Conservation (phyloP, 2,888 invertebrate species). For the Sarcophaga rosellei region DNA sequence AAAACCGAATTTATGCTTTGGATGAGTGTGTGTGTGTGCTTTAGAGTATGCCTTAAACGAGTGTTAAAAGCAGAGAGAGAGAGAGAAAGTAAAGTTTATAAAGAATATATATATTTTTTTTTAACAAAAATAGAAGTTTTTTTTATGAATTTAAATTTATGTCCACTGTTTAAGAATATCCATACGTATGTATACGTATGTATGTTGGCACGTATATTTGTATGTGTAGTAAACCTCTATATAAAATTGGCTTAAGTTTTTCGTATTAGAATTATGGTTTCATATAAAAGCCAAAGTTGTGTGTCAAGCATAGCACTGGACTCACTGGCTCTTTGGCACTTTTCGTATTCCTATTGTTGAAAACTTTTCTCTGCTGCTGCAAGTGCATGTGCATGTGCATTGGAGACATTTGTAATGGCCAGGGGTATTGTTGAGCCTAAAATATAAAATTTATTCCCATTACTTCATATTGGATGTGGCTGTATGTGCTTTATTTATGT, state of each 20-base stretch:
- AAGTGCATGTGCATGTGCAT: conserved; percentile 6
- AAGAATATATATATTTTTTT: conserved; percentile 25
- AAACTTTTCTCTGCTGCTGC: too few relatives aligned
- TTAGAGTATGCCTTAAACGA: too few relatives aligned
- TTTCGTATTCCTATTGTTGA: not conserved
- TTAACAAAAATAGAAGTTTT: conserved; percentile 36
- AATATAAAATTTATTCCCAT: not conserved
- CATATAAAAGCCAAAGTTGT: not conserved
- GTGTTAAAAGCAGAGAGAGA: not conserved
- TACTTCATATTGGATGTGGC: not conserved
- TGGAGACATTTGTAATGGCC: not conserved
- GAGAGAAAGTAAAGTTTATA: conserved; percentile 19
- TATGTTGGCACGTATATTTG: not conserved
- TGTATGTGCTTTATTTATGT: conserved; percentile 4
- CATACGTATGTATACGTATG: conserved; percentile 11
- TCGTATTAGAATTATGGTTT: not conserved
- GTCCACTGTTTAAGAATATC: conserved; percentile 31
- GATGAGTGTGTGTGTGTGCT: conserved; percentile 1
- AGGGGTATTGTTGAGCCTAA: not conserved
- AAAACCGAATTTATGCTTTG: conserved; percentile 36
- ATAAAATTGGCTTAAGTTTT: conserved; percentile 25
- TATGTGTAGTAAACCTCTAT: not conserved
- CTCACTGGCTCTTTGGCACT: conserved; percentile 2
- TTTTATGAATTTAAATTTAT: conserved; percentile 45
- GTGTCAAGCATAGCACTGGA: not conserved